A percentile compares a stretch with the other conserved stretches of the same genome.
These are phyloP conservation scores for Melipona quadrifasciata DNA, from an alignment of 1,140 invertebrate genomes.

Conservation along the genomic window DNA sequence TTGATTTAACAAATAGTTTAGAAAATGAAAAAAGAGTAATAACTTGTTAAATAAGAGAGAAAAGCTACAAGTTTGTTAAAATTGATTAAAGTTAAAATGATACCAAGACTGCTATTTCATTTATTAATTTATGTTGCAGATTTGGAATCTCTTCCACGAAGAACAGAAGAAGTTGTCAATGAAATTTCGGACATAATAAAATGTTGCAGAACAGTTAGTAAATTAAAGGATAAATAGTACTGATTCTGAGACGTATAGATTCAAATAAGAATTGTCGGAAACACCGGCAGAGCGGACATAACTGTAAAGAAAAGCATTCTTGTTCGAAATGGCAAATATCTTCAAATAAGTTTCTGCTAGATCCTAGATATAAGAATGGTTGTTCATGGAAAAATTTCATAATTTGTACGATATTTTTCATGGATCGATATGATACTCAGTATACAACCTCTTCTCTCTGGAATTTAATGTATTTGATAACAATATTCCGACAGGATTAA, in stretches of 20 bases:
- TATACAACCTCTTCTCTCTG: not conserved
- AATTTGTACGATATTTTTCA: not conserved
- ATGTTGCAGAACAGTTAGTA: not conserved
- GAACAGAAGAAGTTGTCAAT: not conserved
- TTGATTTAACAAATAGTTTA: too few species aligned
- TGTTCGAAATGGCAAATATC: conserved; percentile 26
- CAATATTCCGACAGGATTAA: too few species aligned
- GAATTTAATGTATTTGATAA: not conserved
- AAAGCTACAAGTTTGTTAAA: not conserved
- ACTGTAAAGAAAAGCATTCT: conserved; percentile 27
- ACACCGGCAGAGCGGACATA: not conserved
- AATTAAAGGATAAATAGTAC: conserved; percentile 2
- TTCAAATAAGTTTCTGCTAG: conserved; percentile 25
- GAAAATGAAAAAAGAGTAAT: too few species aligned
- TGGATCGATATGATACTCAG: not conserved
- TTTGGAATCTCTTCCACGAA: not conserved
- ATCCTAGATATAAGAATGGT: not conserved
- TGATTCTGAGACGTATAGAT: conserved; percentile 20
- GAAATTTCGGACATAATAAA: conserved; percentile 50
- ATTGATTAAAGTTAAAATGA: not conserved
- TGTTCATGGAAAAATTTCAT: not conserved
- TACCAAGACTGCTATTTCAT: not conserved
- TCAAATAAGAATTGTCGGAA: conserved; percentile 7
- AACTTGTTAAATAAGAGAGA: not conserved
- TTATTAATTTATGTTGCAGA: conserved; percentile 56